Base-by-base conservation (phyloP, 2,797 vertebrate genomes). In the Leontocebus nigricollis region DNA sequence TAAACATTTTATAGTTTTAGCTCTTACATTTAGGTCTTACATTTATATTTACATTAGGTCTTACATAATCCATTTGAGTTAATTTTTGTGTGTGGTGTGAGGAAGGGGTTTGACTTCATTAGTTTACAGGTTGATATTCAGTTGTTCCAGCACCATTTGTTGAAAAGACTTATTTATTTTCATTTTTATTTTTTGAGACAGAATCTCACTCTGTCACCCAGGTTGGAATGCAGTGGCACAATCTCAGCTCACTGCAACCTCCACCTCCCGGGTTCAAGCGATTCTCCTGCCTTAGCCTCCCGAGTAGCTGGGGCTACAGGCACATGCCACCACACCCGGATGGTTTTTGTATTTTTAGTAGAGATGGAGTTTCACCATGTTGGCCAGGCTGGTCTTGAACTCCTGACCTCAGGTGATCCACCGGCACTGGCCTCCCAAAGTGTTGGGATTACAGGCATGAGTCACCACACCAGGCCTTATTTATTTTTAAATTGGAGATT, bases 401-500 rank as follows among this genome's bases (percentile, higher is more conserved):
- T 20, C 67, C 67, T 39, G n/a, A 36, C 17, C n/a, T 70, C 67
- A 70, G 19, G n/a, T 36, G n/a, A 70, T 20, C 17, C 19, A 36
- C n/a, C 9, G 8, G 10, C 67, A n/a, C 36, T 9, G 4, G 67
- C n/a, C 19, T n/a, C 33, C 19, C n/a, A 22, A 20, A 70, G 9
- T 39, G 67, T 4, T 70, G 33, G n/a, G 10, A 70, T 70, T 70
- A 36, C 9, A 10, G 67, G 67, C 8, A 10, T 36, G n/a, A 70
- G 67, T n/a, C n/a, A 70, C n/a, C 67, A 70, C 67, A 36, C 67
- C n/a, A 9, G 19, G 33, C n/a, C 26, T 64, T 33, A 46, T 11
- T 77, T 70, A 52, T 87, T 64, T 92, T 75, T 87, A 75, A 87
- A 33, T 67, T 52, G 6, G 64, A 82, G 64, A 44, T 87, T 73